These are phyloP conservation scores for Eilema griseolum DNA, from an alignment of 2,888 invertebrate genomes.

Conservation along the genomic window DNA sequence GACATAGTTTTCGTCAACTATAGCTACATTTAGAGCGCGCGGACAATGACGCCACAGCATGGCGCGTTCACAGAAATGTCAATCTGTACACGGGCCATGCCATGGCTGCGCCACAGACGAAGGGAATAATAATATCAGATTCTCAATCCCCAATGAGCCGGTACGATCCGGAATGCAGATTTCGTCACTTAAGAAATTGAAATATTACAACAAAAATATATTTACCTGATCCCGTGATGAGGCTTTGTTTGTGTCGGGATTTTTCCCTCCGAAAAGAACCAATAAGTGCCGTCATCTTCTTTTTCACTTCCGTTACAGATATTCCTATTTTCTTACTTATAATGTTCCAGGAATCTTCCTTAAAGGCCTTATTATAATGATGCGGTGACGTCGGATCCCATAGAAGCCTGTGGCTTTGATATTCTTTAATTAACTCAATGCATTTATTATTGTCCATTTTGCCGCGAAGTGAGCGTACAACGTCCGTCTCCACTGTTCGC, in stretches of 20 bases:
- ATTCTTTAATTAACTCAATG: conserved; percentile 1
- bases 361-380: too few species aligned
- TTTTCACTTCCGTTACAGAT: conserved; percentile 31
- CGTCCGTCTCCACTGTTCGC: conserved; percentile 14
- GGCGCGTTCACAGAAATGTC: conserved; percentile 9
- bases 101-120: too few species aligned
- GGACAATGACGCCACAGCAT: background rate
- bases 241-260: conserved; percentile 31
- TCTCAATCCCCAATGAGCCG: conserved; percentile 29
- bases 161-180: conserved; percentile 7
- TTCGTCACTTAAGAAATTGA: background rate
- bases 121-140: conserved; percentile 17
- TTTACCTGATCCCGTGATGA: conserved; percentile 33
- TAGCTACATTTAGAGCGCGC: background rate
- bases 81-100: background rate
- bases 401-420: conserved; percentile 3
- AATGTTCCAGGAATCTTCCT: too few species aligned
- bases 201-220: conserved; percentile 14
- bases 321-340: too few species aligned
- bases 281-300: conserved; percentile 31
- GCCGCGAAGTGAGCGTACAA: conserved; percentile 10
- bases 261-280: conserved; percentile 28
- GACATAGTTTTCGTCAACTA: too few species aligned
- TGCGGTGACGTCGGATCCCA: too few species aligned
- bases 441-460: conserved; percentile 16